These are phyloP conservation scores for Phalacrocorax aristotelis DNA, from an alignment of 2,113 vertebrate species.

Conservation along the genomic window DNA sequence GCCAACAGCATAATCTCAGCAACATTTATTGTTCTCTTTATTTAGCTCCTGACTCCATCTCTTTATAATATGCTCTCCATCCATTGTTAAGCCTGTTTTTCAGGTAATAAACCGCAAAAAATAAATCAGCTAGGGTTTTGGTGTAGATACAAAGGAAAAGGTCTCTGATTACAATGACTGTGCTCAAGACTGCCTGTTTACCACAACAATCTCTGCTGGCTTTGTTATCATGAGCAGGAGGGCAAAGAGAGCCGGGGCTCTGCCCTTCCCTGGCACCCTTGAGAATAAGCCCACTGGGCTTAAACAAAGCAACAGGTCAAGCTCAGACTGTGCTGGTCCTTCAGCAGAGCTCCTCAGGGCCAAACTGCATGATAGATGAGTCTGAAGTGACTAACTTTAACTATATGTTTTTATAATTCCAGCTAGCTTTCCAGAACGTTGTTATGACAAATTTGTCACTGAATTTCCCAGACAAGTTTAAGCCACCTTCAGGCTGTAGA, in stretches of 20 bases:
- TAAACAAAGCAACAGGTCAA: background rate
- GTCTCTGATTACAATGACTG: background rate
- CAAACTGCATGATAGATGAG: background rate
- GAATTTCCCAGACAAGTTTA: background rate
- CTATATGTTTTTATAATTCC: background rate
- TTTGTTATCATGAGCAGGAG: background rate
- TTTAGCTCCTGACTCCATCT: background rate
- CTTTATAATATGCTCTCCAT: background rate
- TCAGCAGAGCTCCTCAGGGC: background rate
- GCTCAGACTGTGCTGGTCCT: background rate
- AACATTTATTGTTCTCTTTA: background rate
- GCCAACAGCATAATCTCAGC: background rate
- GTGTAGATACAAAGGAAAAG: background rate
- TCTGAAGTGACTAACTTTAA: background rate
- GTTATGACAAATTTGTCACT: background rate
- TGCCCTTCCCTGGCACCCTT: background rate
- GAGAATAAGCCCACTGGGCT: background rate
- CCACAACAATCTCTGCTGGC: background rate
- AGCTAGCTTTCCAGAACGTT: background rate
- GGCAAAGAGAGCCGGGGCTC: background rate
- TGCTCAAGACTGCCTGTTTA: background rate
- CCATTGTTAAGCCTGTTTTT: background rate
- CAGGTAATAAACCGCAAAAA: background rate
- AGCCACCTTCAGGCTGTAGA: conserved; percentile 1
- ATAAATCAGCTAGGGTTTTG: background rate